Percentiles rank a stretch among this genome's conserved stretches.
phyloP scores from a whole-genome alignment of 2,113 vertebrate genomes.

The Ciconia stormi region DNA sequence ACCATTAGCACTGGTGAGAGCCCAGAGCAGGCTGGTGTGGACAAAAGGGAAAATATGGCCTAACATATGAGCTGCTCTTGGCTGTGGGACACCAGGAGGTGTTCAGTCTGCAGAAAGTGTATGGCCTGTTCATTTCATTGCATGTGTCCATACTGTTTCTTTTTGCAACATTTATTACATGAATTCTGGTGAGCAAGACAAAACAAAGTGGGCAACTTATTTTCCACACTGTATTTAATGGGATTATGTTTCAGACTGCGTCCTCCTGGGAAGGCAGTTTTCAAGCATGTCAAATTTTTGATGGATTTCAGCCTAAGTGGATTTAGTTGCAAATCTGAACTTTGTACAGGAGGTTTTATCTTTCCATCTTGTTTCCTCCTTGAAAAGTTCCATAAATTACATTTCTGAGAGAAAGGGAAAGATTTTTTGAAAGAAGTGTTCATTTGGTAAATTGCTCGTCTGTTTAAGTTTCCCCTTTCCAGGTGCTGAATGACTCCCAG shows the following conservation, averaged over 20 bases:
- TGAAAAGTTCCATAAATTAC: slow-evolving; percentile 38
- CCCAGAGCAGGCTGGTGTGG: not conserved
- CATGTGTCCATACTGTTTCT: not conserved
- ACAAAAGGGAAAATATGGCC: not conserved
- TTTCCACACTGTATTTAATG: slow-evolving; percentile 25
- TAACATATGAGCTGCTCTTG: not conserved
- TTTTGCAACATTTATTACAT: not conserved
- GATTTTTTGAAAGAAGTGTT: slow-evolving; percentile 18
- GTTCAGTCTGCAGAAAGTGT: not conserved
- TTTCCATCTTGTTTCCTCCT: slow-evolving; percentile 28
- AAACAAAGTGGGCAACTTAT: slow-evolving; percentile 17
- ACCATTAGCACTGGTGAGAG: not conserved
- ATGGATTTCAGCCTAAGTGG: slow-evolving; percentile 23
- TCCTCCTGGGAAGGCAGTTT: not conserved
- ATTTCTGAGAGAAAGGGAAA: slow-evolving; percentile 15
- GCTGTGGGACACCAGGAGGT: not conserved
- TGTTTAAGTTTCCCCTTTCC: slow-evolving; percentile 6
- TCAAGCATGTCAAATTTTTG: not conserved
- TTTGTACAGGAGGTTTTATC: slow-evolving; percentile 7
- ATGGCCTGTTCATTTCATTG: not conserved
- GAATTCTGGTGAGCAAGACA: slow-evolving; percentile 22
- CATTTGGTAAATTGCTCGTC: slow-evolving; percentile 10
- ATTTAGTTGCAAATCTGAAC: slow-evolving; percentile 12
- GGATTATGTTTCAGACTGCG: not conserved
- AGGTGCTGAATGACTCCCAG: not conserved